A percentile compares a stretch with the other conserved stretches of the same genome.
Evolutionary conservation across 2,888 invertebrate genomes (phyloP).

Genomic region (Leuctra nigra): DNA sequence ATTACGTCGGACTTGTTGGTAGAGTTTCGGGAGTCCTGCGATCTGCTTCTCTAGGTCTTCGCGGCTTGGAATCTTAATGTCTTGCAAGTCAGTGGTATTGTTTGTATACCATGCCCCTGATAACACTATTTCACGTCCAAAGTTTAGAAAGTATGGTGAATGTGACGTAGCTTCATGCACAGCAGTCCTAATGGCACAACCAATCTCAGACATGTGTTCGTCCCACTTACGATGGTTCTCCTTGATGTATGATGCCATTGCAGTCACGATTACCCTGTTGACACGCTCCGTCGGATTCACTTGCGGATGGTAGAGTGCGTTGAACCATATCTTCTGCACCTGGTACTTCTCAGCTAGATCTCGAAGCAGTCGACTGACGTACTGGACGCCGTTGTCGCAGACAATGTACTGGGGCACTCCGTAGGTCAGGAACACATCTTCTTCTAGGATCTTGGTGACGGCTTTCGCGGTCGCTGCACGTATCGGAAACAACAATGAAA

Average conservation of each 20-base stretch:
- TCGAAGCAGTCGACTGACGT: slow-evolving; percentile 14
- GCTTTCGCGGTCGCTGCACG: slow-evolving; percentile 26
- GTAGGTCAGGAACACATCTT: slow-evolving; percentile 28
- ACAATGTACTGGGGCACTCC: slow-evolving; percentile 29
- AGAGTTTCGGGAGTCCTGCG: not conserved
- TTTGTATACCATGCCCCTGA: not conserved
- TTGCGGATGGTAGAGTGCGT: slow-evolving; percentile 35
- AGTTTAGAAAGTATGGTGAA: slow-evolving; percentile 29
- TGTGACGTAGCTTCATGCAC: slow-evolving; percentile 29
- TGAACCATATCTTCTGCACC: slow-evolving; percentile 27
- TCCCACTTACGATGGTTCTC: slow-evolving; percentile 32
- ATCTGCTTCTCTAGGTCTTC: not conserved
- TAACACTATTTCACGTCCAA: slow-evolving; percentile 22
- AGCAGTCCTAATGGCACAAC: slow-evolving; percentile 33
- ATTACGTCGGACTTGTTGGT: not conserved
- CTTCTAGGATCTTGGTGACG: slow-evolving; percentile 27
- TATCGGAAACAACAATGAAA: slow-evolving; percentile 31
- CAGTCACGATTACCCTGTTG: slow-evolving; percentile 33
- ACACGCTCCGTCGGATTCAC: slow-evolving; percentile 35
- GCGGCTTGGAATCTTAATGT: not conserved
- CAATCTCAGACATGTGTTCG: slow-evolving; percentile 30
- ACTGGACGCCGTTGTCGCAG: slow-evolving; percentile 31
- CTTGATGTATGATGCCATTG: slow-evolving; percentile 31
- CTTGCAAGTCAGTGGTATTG: not conserved
- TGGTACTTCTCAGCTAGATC: slow-evolving; percentile 25